Percentiles rank a stretch among this genome's conserved stretches.
Evolutionary conservation across 2,888 invertebrate genomes (phyloP).

Genomic region (Pemphredon lugubris): DNA sequence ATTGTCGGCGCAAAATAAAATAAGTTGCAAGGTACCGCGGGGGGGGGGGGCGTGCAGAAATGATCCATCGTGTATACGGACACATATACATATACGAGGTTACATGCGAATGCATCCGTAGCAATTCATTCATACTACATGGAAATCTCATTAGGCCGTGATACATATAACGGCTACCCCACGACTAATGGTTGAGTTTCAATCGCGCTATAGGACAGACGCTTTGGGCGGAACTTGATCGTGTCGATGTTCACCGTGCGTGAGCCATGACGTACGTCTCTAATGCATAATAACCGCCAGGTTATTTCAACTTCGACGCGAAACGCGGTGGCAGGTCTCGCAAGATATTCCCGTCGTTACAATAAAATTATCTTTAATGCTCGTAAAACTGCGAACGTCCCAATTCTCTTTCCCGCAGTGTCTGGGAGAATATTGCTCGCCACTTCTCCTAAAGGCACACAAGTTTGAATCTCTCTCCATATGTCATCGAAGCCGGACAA

Average conservation of each 20-base stretch:
- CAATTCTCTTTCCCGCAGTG: background rate
- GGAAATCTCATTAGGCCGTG: constrained; percentile 71
- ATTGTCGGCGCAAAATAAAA: constrained; percentile 23
- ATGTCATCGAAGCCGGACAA: background rate
- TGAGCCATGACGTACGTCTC: constrained; percentile 57
- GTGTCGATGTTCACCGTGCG: constrained; percentile 64
- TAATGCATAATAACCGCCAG: constrained; percentile 64
- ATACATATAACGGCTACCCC: constrained; percentile 60
- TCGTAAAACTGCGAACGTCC: no score
- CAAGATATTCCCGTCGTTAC: background rate
- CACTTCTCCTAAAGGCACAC: no score
- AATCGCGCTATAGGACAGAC: constrained; percentile 62
- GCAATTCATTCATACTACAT: constrained; percentile 69
- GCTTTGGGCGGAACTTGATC: constrained; percentile 65
- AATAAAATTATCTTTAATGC: background rate
- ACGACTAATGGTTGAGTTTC: constrained; percentile 65
- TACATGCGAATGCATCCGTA: constrained; percentile 49
- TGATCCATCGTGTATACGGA: constrained; percentile 27
- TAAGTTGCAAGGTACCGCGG: constrained; percentile 11
- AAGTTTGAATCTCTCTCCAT: background rate
- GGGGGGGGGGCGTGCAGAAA: constrained; percentile 34
- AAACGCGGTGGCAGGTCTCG: constrained; percentile 2
- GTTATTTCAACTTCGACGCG: constrained; percentile 2
- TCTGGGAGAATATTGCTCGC: no score
- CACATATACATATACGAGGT: background rate